Evolutionary conservation across 2,113 vertebrate species (phyloP), one percentile per base, ranked within the genome.

Genomic region (Poicephalus gulielmi): DNA sequence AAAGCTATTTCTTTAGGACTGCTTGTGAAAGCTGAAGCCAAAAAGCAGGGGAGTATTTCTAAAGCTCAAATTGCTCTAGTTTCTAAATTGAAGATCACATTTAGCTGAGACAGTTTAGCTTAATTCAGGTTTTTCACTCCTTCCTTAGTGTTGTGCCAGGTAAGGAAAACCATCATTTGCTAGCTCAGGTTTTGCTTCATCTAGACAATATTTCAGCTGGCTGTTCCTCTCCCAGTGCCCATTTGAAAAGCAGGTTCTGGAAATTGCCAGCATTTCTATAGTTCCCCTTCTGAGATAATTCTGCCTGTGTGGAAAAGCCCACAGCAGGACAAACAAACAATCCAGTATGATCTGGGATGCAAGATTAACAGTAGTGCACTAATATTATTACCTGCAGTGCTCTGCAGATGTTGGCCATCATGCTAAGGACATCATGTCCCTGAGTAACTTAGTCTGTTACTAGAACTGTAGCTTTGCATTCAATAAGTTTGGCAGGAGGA

Each of bases 361-460:
- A 50, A 69, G 20, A 63, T 30, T 23, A 90, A 33, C 25, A 67
- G n/a, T 31, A 33, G 22, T 25, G 52, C n/a, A 69, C 13, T 35
- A 55, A 64, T 22, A 11, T 55, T 52, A 22, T 24, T 35, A 24
- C 39, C 43, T 13, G 35, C 27, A 57, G 55, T n/a, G 93, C 98
- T 98, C 98, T 52, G 98, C 98, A 49, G n/a, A 98, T 98, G 95
- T 98, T 85, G 28, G 97, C 98, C 98, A 98, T 98, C 76, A 97
- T 98, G 96, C 98, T 98, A 86, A 98, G 97, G 6, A 97, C 98
- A 68, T 98, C 98, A 8, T 97, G 98, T 66, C 98, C 98, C 46
- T 98, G 92, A 83, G 98, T 97, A 68, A 98, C 98, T 96, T 98
- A 97, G 83, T 98, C 98, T 98, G 98, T 98, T 74, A 98, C 98